Percentiles rank a stretch among this genome's conserved stretches.
phyloP scores from a whole-genome alignment of 2,113 vertebrate genomes.

The Barnardius zonarius region DNA sequence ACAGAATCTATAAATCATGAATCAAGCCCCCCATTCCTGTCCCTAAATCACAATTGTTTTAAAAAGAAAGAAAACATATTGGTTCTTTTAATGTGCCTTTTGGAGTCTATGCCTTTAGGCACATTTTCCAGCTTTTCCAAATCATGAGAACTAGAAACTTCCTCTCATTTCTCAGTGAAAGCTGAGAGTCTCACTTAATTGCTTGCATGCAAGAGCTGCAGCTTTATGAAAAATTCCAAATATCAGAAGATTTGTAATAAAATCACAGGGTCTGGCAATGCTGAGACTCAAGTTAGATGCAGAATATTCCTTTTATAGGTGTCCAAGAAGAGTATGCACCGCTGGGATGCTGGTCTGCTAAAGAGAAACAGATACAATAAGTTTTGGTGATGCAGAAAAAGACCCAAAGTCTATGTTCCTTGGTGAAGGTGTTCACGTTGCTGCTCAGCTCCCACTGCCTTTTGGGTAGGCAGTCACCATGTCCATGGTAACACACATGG shows the following conservation, averaged over 20 bases:
- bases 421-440: neutral
- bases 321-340: neutral
- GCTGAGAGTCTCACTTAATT: conserved; percentile 29
- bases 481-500: neutral
- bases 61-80: conserved; percentile 35
- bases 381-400: neutral
- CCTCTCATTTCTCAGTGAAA: conserved; percentile 33
- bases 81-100: conserved; percentile 51
- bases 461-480: neutral
- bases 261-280: neutral
- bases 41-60: conserved; percentile 41
- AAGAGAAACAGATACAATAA: neutral
- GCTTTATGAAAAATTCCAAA: conserved; percentile 25
- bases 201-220: neutral
- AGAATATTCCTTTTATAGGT: neutral
- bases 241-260: conserved; percentile 22
- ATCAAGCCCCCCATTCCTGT: neutral
- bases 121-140: conserved; percentile 14
- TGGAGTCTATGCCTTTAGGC: conserved; percentile 41
- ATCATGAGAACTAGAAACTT: neutral
- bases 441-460: neutral
- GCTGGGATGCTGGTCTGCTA: neutral
- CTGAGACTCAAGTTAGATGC: neutral
- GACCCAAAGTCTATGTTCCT: neutral
- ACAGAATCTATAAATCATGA: conserved; percentile 16